Conservation (phyloP, 2,888 invertebrate genomes). For the Stenurella melanura region DNA sequence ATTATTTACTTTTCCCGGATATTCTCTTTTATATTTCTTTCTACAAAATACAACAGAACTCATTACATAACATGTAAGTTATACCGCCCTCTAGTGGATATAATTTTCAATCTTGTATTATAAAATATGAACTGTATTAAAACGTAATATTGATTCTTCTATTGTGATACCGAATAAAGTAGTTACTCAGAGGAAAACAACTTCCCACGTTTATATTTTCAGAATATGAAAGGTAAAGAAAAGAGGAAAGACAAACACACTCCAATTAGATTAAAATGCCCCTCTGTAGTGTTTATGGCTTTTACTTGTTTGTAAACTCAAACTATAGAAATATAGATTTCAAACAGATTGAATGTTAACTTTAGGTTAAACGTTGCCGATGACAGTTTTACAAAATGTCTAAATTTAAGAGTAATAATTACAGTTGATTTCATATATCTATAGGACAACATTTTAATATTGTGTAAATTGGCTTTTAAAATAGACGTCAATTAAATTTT, state of each 20-base stretch:
- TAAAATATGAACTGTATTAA: slow-evolving; percentile 12
- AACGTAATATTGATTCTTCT: slow-evolving; percentile 10
- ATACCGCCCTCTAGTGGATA: too few relatives aligned
- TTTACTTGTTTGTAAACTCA: background rate
- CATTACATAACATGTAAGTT: too few relatives aligned
- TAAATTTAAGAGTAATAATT: too few relatives aligned
- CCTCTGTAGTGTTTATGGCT: background rate
- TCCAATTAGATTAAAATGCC: slow-evolving; percentile 12
- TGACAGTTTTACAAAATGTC: too few relatives aligned
- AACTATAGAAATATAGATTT: background rate
- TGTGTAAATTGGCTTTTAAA: too few relatives aligned
- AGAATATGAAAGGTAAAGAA: slow-evolving; percentile 4
- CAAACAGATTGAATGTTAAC: background rate
- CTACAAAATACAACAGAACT: too few relatives aligned
- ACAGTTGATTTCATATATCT: too few relatives aligned
- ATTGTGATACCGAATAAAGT: slow-evolving; percentile 18
- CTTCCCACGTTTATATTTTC: background rate
- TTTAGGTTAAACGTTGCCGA: background rate
- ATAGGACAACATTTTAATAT: too few relatives aligned
- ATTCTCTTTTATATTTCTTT: too few relatives aligned
- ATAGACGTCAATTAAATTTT: too few relatives aligned
- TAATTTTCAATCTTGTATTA: background rate
- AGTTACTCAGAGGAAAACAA: slow-evolving; percentile 1
- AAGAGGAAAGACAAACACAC: background rate
- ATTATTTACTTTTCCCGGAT: too few relatives aligned